Percentiles rank a stretch among this genome's conserved stretches.
Evolutionary conservation across 2,113 vertebrate genomes (phyloP).

Genomic region (Girardinichthys multiradiatus): DNA sequence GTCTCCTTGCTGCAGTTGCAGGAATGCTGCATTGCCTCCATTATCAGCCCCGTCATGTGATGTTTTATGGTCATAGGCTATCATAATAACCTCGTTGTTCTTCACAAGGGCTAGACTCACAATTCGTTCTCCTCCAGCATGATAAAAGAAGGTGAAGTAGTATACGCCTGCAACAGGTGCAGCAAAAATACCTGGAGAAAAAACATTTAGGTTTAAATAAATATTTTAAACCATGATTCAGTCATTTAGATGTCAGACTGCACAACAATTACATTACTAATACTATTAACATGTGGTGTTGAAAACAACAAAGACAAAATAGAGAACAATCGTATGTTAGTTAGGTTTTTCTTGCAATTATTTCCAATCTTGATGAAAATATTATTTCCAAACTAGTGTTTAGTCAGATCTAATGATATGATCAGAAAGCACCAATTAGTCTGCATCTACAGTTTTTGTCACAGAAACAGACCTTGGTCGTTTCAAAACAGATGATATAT

Average conservation of each 20-base stretch:
- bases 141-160: conserved; percentile 26
- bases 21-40: conserved; percentile 28
- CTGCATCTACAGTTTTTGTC: too few relatives aligned
- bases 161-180: conserved; percentile 32
- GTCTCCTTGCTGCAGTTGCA: conserved; percentile 39
- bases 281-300: too few relatives aligned
- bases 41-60: neutral
- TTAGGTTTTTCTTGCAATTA: too few relatives aligned
- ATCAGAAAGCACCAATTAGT: too few relatives aligned
- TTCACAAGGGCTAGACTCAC: neutral
- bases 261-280: too few relatives aligned
- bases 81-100: neutral
- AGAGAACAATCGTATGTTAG: too few relatives aligned
- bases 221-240: neutral
- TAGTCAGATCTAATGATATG: too few relatives aligned
- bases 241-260: neutral
- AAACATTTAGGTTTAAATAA: neutral
- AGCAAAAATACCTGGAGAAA: conserved; percentile 34
- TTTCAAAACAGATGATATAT: too few relatives aligned
- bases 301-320: too few relatives aligned
- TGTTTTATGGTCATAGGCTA: neutral
- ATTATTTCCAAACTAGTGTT: too few relatives aligned
- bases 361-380: too few relatives aligned
- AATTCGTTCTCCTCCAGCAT: neutral
- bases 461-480: too few relatives aligned